Percentiles rank a stretch among this genome's conserved stretches.
Evolutionary conservation across 2,797 vertebrate genomes (phyloP).

Genomic region (Acanthurus tractus): DNA sequence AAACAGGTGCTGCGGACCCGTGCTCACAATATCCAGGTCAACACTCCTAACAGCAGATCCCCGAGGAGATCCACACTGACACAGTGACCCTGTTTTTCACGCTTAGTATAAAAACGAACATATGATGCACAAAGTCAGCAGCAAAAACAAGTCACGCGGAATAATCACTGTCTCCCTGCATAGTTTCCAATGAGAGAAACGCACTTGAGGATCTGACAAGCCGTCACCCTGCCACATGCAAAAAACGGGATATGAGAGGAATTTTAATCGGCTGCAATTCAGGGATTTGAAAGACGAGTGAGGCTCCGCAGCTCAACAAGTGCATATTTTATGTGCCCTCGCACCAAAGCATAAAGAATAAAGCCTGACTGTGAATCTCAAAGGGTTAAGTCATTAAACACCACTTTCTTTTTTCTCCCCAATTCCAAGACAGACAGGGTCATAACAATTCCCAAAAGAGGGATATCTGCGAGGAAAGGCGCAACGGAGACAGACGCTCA

Average conservation of each 20-base stretch:
- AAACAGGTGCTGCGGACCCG: slow-evolving; percentile 76
- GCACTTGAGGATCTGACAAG: slow-evolving; percentile 17
- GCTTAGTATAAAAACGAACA: slow-evolving; percentile 74
- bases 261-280: not conserved
- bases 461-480: not conserved
- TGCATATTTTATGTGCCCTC: slow-evolving; percentile 7
- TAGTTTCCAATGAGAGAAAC: slow-evolving; percentile 35
- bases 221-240: slow-evolving; percentile 1
- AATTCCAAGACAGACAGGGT: not conserved
- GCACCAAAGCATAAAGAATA: not conserved
- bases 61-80: slow-evolving; percentile 66
- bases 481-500: slow-evolving; percentile 12
- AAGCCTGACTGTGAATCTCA: not conserved
- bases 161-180: slow-evolving; percentile 54
- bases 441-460: not conserved
- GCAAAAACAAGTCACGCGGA: slow-evolving; percentile 55
- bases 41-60: slow-evolving; percentile 63
- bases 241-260: not conserved
- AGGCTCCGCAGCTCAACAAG: slow-evolving; percentile 51
- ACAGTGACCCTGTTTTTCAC: slow-evolving; percentile 78
- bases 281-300: not conserved
- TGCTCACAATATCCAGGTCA: slow-evolving; percentile 81
- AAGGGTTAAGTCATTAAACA: not conserved
- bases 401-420: not conserved
- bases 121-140: slow-evolving; percentile 69